Conservation (phyloP, 1,140 invertebrate genomes). For the Hypothenemus hampei region DNA sequence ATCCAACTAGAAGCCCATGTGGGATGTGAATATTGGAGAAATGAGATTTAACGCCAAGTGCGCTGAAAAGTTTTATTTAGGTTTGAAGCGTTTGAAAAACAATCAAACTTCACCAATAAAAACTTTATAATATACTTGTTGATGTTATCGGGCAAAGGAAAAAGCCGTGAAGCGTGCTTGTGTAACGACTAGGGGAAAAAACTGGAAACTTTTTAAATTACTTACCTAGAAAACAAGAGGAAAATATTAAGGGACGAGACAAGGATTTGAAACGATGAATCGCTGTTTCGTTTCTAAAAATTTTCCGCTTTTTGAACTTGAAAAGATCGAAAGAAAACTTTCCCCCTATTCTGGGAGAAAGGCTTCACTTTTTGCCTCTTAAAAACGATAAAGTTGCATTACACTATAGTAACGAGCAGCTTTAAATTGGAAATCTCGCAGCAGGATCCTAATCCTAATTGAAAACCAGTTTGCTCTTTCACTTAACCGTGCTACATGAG, state of each 20-base stretch:
- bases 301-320: too few relatives aligned
- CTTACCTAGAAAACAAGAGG: background rate
- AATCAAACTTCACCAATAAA: conserved; percentile 8
- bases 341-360: too few relatives aligned
- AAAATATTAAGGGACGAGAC: background rate
- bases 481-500: too few relatives aligned
- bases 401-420: too few relatives aligned
- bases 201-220: background rate
- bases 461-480: too few relatives aligned
- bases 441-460: too few relatives aligned
- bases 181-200: background rate
- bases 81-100: too few relatives aligned
- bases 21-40: background rate
- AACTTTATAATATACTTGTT: conserved; percentile 11
- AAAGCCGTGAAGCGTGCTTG: too few relatives aligned
- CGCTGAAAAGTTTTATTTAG: conserved; percentile 1
- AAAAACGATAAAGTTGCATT: too few relatives aligned
- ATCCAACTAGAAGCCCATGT: background rate
- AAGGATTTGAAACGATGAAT: background rate
- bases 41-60: background rate
- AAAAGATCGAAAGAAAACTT: too few relatives aligned
- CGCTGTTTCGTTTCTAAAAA: background rate
- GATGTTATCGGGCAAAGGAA: background rate
- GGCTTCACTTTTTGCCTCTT: too few relatives aligned
- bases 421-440: too few relatives aligned